A percentile compares a stretch with the other conserved stretches of the same genome.
Conservation (phyloP, 2,113 vertebrate species). For the Nymphicus hollandicus region DNA sequence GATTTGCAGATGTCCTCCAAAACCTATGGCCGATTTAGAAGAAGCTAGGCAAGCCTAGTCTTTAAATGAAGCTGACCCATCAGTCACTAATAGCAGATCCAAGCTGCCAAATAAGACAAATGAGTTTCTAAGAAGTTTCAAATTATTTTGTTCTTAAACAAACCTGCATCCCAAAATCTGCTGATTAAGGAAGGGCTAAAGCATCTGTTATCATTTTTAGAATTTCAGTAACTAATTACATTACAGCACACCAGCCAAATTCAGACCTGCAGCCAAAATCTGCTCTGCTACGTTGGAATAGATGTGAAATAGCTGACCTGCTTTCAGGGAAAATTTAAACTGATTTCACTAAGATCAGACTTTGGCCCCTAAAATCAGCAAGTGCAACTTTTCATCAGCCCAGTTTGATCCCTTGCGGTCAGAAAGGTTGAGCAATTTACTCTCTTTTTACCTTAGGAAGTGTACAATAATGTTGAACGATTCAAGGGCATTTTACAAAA, state of each 20-base stretch:
- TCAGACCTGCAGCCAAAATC: not conserved
- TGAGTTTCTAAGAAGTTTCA: conserved; percentile 14
- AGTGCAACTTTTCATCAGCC: not conserved
- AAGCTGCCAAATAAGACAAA: not conserved
- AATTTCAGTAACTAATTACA: not conserved
- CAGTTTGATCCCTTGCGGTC: not conserved
- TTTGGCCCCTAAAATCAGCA: not conserved
- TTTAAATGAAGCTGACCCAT: conserved; percentile 32
- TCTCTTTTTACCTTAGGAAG: not conserved
- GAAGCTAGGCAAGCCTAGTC: conserved; percentile 9
- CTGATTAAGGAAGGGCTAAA: not conserved
- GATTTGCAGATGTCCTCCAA: conserved; percentile 80
- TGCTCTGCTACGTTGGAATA: not conserved
- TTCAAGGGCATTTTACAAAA: not conserved
- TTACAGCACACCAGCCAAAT: not conserved
- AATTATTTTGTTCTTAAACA: conserved; percentile 32
- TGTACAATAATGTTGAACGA: not conserved
- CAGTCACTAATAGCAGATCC: not conserved
- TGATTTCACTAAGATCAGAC: not conserved
- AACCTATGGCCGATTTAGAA: conserved; percentile 68
- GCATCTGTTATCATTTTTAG: conserved; percentile 18
- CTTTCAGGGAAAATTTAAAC: not conserved
- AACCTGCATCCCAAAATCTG: not conserved
- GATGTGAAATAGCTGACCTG: not conserved
- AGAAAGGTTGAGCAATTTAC: not conserved